Conservation (phyloP, 1,140 invertebrate genomes). For the Doryteuthis pealeii region DNA sequence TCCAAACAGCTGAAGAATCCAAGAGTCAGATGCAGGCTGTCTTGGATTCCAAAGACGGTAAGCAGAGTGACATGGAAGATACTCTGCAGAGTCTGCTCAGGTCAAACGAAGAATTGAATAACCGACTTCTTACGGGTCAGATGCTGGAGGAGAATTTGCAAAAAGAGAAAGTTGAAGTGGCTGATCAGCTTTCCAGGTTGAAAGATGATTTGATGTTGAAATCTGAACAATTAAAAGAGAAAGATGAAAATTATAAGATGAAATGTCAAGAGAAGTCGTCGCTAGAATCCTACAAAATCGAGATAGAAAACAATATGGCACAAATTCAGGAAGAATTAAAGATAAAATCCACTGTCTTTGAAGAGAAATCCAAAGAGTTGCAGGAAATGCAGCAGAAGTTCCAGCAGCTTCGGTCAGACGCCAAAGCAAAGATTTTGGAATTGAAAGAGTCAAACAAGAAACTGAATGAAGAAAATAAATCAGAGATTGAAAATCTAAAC, state of each 20-base stretch:
- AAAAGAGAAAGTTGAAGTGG: constrained; percentile 19
- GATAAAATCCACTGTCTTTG: constrained; percentile 15
- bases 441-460: constrained; percentile 2
- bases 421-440: constrained; percentile 15
- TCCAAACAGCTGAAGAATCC: background rate
- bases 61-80: background rate
- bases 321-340: constrained; percentile 23
- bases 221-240: constrained; percentile 15
- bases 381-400: constrained; percentile 23
- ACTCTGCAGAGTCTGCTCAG: background rate
- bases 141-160: constrained; percentile 17
- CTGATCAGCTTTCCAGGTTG: constrained; percentile 18
- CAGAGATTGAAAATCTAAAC: constrained; percentile 7
- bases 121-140: background rate
- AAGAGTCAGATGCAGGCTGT: constrained; percentile 1
- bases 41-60: background rate
- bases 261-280: background rate
- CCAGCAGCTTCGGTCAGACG: constrained; percentile 10
- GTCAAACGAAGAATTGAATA: constrained; percentile 15
- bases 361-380: constrained; percentile 19
- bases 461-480: too few species aligned
- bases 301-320: background rate
- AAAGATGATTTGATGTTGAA: constrained; percentile 20
- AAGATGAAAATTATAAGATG: constrained; percentile 7
- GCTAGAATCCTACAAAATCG: background rate